A percentile compares a stretch with the other conserved stretches of the same genome.
Conservation (phyloP, 2,113 vertebrate species). For the Rostratula benghalensis region DNA sequence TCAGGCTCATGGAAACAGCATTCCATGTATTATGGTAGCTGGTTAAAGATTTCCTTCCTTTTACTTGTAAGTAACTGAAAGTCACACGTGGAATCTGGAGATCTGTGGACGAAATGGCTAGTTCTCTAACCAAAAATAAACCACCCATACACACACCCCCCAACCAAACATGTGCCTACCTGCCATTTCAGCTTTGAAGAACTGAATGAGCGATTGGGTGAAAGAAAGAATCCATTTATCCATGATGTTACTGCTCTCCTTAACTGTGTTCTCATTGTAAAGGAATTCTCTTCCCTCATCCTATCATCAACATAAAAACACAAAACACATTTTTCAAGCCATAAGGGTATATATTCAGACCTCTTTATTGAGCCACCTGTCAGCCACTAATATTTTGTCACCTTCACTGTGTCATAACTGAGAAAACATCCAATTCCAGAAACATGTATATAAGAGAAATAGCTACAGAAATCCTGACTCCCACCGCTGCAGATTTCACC, state of each 20-base stretch:
- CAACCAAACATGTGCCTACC: conserved; percentile 68
- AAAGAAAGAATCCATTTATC: conserved; percentile 98
- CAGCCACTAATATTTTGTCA: not conserved
- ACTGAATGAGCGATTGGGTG: conserved; percentile 93
- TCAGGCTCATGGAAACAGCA: not conserved
- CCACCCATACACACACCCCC: not conserved
- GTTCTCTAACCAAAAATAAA: not conserved
- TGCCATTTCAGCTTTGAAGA: conserved; percentile 93
- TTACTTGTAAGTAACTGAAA: not conserved
- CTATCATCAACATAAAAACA: conserved; percentile 68
- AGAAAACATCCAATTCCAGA: not conserved
- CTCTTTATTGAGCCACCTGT: not conserved
- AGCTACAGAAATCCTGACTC: not conserved
- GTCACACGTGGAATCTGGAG: not conserved
- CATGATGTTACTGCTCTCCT: conserved; percentile 90
- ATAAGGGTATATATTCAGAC: not conserved
- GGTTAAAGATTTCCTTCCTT: not conserved
- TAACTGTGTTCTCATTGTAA: conserved; percentile 86
- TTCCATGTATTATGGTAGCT: not conserved
- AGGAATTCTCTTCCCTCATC: conserved; percentile 87
- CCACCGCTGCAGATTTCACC: not conserved
- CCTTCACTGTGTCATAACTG: not conserved
- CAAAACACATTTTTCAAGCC: conserved; percentile 24
- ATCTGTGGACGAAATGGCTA: not conserved
- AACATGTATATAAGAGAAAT: not conserved